Conservation (phyloP, 2,113 vertebrate genomes). For the Hippocampus barbouri region DNA sequence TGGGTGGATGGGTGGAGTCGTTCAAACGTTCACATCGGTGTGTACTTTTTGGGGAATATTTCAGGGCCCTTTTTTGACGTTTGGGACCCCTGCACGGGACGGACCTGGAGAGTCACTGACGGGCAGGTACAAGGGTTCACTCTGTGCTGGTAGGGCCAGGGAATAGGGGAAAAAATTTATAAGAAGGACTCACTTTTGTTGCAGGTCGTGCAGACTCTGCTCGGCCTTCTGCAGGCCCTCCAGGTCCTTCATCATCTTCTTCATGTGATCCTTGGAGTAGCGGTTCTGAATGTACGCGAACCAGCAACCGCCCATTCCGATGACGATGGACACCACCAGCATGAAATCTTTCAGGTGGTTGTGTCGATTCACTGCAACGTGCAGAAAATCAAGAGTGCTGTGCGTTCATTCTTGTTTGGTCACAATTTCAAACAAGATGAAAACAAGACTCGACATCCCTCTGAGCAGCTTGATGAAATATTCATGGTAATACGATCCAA, state of each 20-base stretch:
- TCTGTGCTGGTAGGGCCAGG: slow-evolving; percentile 10
- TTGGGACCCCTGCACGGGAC: too few species aligned
- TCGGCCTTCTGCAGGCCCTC: slow-evolving; percentile 95
- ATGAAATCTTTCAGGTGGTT: slow-evolving; percentile 99
- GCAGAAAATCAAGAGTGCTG: neutral
- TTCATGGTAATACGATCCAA: neutral
- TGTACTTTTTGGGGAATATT: too few species aligned
- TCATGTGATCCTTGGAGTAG: slow-evolving; percentile 98
- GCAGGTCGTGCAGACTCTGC: slow-evolving; percentile 93
- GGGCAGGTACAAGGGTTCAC: neutral
- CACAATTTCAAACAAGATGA: too few species aligned
- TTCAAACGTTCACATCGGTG: too few species aligned
- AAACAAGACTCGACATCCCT: neutral
- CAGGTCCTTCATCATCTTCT: slow-evolving; percentile 98
- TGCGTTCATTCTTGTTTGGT: too few species aligned
- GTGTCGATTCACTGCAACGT: slow-evolving; percentile 84
- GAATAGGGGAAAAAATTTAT: slow-evolving; percentile 3
- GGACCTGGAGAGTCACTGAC: too few species aligned
- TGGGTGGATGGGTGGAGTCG: too few species aligned
- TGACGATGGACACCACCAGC: slow-evolving; percentile 97
- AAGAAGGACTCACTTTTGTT: slow-evolving; percentile 82
- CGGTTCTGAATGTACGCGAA: slow-evolving; percentile 98
- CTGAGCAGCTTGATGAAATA: neutral
- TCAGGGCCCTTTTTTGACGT: too few species aligned
- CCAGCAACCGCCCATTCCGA: slow-evolving; percentile 98